phyloP scores from a whole-genome alignment of 2,797 vertebrate genomes.

The Linurgus olivaceus region DNA sequence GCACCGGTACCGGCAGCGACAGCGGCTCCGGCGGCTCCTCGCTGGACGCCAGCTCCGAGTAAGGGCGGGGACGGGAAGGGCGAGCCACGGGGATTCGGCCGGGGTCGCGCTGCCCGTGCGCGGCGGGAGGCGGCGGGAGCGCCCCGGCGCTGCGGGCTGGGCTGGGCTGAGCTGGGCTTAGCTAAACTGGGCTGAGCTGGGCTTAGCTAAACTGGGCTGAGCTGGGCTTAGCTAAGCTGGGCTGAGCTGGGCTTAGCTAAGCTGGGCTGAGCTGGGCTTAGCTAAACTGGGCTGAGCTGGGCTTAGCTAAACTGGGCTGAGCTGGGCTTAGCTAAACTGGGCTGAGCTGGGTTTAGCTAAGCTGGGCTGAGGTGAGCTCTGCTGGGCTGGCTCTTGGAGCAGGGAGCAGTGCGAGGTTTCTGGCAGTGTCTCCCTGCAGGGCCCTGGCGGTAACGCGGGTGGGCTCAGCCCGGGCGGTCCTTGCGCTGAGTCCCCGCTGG shows the following conservation, averaged over 20 bases:
- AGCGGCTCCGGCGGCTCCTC: constrained; percentile 6
- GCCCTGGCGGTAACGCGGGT: fast-evolving
- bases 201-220: no score
- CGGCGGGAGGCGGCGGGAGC: not conserved
- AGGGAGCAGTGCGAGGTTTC: fast-evolving
- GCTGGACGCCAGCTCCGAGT: constrained; percentile 29
- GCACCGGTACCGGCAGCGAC: not conserved
- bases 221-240: not conserved
- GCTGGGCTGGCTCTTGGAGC: fast-evolving
- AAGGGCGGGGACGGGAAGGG: not conserved
- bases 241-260: not conserved
- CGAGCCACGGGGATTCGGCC: not conserved
- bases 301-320: no score
- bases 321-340: no score
- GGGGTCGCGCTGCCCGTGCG: not conserved
- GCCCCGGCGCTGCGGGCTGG: not conserved
- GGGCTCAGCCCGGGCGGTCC: fast-evolving
- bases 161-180: no score
- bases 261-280: no score
- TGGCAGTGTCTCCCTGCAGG: fast-evolving
- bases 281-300: no score
- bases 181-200: no score
- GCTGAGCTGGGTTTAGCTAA: no score
- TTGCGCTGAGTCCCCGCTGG: fast-evolving
- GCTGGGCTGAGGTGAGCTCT: not conserved